Evolutionary conservation across 2,113 vertebrate genomes (phyloP), one percentile per base, ranked within the genome.

Genomic region (Dicaeum eximium): DNA sequence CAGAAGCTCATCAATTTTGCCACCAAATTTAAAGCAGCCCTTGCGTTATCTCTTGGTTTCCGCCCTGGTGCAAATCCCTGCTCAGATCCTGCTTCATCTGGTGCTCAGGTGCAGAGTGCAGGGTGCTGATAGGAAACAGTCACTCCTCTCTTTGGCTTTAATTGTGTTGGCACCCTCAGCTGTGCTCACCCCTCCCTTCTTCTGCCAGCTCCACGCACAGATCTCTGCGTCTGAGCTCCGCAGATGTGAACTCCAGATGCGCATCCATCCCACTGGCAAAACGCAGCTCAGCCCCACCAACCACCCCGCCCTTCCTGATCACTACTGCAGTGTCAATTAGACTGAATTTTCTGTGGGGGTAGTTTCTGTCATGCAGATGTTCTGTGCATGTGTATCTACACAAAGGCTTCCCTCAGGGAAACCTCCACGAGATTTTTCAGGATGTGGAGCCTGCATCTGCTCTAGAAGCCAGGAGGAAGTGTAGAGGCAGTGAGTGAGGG

Each of bases 171-270:
- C 56, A 92, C 25, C 15, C 27, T 88, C 88, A 83, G 47, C 62
- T 88, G 44, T 42, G 37, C n/a, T 81, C n/a, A 74, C 5, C 16
- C n/a, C 28, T 84, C 57, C 57, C 64, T 58, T 72, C 45, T 85
- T 64, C 69, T 81, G 72, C 61, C 12, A 8, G 56, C 28, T 84
- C 31, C 60, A 78, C 2, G 33, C 23, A 40, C 35, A 35, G 37
- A 67, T 48, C 40, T 62, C 61, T 45, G 44, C 38, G 33, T 78
- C 56, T 64, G 80, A 91, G 73, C 53, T 93, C 72, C 7, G 6
- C 80, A 93, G 89, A 91, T 75, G 45, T 64, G 78, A 95, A 35
- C 44, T 92, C 77, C 91, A 91, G 69, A 51, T 86, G 80, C 61
- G 65, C 33, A 71, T 51, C 16, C 44, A 58, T n/a, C 60, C 72